phyloP scores from a whole-genome alignment of 2,888 invertebrate genomes.

The Rotaria magnacalcarata region DNA sequence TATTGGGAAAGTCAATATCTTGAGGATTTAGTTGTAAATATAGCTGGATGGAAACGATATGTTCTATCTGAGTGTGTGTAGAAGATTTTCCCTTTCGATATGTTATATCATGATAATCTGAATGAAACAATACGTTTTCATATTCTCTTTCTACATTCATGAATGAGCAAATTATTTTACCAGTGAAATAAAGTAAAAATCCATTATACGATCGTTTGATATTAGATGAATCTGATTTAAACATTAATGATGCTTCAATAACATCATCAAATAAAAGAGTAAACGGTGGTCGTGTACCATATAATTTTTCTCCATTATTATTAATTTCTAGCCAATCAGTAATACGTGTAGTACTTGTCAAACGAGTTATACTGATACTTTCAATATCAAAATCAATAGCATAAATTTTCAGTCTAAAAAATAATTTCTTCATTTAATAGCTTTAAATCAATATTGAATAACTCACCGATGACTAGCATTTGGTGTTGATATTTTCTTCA shows the following conservation, averaged over 20 bases:
- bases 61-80: too few species aligned
- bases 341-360: too few species aligned
- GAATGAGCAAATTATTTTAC: background rate
- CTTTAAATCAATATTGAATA: background rate
- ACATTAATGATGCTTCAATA: slow-evolving; percentile 21
- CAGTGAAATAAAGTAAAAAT: slow-evolving; percentile 28
- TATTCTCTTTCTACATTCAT: background rate
- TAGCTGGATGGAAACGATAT: too few species aligned
- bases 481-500: background rate
- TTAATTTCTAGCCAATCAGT: slow-evolving; percentile 4
- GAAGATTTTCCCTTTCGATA: too few species aligned
- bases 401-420: background rate
- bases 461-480: background rate
- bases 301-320: background rate
- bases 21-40: too few species aligned
- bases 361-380: background rate
- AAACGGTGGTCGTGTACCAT: background rate
- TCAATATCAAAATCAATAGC: background rate
- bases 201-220: background rate
- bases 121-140: too few species aligned
- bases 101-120: too few species aligned
- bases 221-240: background rate
- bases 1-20: too few species aligned
- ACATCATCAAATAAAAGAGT: slow-evolving; percentile 22
- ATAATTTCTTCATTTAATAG: background rate